Evolutionary conservation across 2,113 vertebrate genomes (phyloP), one percentile per base, ranked within the genome.

Genomic region (Oryzias woworae): DNA sequence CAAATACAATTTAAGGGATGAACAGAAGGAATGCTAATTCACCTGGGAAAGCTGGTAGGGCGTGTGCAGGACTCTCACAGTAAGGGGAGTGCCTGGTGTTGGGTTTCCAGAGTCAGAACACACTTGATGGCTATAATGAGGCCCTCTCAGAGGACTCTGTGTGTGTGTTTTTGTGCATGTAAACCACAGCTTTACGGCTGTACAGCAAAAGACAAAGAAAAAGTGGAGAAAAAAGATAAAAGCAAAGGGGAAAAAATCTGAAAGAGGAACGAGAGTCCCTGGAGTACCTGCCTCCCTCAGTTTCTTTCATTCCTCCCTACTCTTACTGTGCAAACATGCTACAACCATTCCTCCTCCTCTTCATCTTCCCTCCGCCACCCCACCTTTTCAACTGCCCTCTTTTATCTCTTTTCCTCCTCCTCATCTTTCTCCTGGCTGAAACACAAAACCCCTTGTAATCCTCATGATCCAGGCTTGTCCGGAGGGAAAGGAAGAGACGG

Each of bases 401-500:
- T 36, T 70, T 78, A 84, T 86, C 78, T 62, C 76, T 53, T 69
- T 24, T 69, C 74, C 69, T 75, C 78, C 72, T 83, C 78, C 76
- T 81, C 81, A 62, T 86, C 78, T 80, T 78, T 80, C 85, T 69
- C 56, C 31, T 73, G 1, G 14, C 75, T 81, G 84, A 85, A 89
- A 87, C 73, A 83, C 78, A 87, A 89, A 89, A 82, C 82, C 86
- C 8, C 78, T 73, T 71, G 82, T 83, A 85, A 86, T 87, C 84
- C 83, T 68, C 62, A 1, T 66, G 75, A 83, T 84, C 75, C 79
- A 14, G 53, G 70, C 58, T 72, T n/a, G 83, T 75, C 75, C 68
- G 1, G 73, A 69, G 77, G 77, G 85, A 58, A 58, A 14, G 67
- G 16, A 54, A 66, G 69, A 56, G 61, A 28, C 50, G 26, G 53